Evolutionary conservation across 2,888 invertebrate genomes (phyloP), one percentile per base, ranked within the genome.

Genomic region (Torymus auratus): DNA sequence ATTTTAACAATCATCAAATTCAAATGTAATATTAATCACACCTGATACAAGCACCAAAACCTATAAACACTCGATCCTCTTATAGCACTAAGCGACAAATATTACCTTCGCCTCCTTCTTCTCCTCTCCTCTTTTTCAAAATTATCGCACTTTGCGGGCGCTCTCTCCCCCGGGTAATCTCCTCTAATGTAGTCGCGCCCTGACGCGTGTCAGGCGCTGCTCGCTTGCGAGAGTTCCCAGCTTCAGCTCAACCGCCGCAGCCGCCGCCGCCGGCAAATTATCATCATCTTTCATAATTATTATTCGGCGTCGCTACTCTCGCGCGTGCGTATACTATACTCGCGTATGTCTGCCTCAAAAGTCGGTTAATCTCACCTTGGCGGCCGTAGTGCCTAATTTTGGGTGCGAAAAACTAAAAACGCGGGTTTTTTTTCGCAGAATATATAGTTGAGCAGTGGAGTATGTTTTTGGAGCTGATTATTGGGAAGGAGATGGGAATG

Each of bases 211-310:
- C 77, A 82, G 72, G 58, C 80, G 69, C 60, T 58, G 11, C 65
- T 55, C 67, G 4, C 23, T 50, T 60, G 56, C 77, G 71, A 80
- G 74, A 20, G 78, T 52, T 58, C 15, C 71, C 52, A 76, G 74
- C 81, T 56, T 62, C n/a, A 7, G 41, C 41, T 41, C 41, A 1
- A 67, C 41, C 67, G 7, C 15, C 41, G n/a, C 10, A 15, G 11
- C 3, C 10, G 68, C 17, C 20, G 23, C 55, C 60, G 15, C 62
- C 56, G 28, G n/a, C 53, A 75, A 83, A 83, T 85, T 85, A 83
- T 84, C 83, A 83, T 83, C 83, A 83, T 83, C 83, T 78, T 82
- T 85, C 82, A 82, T 83, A 83, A 85, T 84, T 84, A 84, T 83
- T 77, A 84, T 83, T 77, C 76, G 56, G 17, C 64, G 12, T 52